These are phyloP conservation scores for Drosophila monieri DNA, from an alignment of 2,888 invertebrate genomes.

Conservation along the genomic window DNA sequence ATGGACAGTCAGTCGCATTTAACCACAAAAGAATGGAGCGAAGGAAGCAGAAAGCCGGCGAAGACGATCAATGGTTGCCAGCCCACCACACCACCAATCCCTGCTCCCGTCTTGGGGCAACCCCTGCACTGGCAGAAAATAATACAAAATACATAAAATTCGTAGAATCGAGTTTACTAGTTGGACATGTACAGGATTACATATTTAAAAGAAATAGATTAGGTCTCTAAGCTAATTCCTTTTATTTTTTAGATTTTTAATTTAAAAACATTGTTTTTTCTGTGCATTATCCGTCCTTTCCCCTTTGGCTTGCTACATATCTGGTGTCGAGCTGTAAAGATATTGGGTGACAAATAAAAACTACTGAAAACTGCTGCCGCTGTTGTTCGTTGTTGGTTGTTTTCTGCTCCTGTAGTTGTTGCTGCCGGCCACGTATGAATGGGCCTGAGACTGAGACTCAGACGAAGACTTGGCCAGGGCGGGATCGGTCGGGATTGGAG, in stretches of 20 bases:
- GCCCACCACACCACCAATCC: slow-evolving; percentile 17
- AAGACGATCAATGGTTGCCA: slow-evolving; percentile 71
- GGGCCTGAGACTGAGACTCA: slow-evolving; percentile 52
- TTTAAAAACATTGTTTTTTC: neutral
- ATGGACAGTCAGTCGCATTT: slow-evolving; percentile 49
- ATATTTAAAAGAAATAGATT: too few species aligned
- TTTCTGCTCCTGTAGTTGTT: slow-evolving; percentile 24
- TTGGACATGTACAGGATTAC: too few species aligned
- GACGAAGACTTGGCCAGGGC: slow-evolving; percentile 33
- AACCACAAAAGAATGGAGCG: slow-evolving; percentile 77
- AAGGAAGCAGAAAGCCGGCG: slow-evolving; percentile 69
- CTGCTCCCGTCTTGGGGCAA: slow-evolving; percentile 7
- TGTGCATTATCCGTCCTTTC: slow-evolving; percentile 4
- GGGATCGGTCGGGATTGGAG: slow-evolving; percentile 37
- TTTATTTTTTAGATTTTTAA: neutral
- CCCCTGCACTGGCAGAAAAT: slow-evolving; percentile 14
- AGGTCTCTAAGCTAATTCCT: neutral
- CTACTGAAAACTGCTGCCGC: slow-evolving; percentile 76
- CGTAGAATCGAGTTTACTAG: too few species aligned
- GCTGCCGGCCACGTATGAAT: slow-evolving; percentile 71
- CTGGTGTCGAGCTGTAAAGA: slow-evolving; percentile 81
- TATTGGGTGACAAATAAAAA: slow-evolving; percentile 83
- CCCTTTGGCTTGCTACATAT: slow-evolving; percentile 51
- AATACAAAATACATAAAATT: neutral
- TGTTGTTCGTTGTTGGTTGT: slow-evolving; percentile 39